These are phyloP conservation scores for Potorous gilbertii DNA, from an alignment of 2,797 vertebrate species.

Conservation along the genomic window DNA sequence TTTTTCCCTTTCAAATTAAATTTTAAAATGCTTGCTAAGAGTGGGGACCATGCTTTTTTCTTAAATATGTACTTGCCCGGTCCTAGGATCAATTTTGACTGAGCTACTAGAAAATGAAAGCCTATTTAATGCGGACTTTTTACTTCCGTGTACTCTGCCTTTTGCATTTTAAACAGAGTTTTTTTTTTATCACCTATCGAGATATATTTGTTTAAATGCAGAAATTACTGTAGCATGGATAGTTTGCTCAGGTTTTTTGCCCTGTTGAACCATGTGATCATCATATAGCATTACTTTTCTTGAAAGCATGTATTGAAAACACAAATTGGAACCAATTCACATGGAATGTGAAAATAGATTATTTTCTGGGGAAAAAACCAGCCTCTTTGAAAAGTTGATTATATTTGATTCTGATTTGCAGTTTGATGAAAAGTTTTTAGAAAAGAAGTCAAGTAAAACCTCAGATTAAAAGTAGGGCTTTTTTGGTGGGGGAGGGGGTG, in stretches of 20 bases:
- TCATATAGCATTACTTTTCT: slow-evolving; percentile 40
- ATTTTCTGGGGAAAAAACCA: slow-evolving; percentile 35
- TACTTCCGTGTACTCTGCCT: not conserved
- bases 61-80: not conserved
- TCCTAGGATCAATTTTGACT: not conserved
- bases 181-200: not conserved
- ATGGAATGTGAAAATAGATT: slow-evolving; percentile 29
- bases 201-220: not conserved
- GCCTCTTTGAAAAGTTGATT: slow-evolving; percentile 43
- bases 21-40: not conserved
- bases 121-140: not conserved
- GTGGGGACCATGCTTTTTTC: not conserved
- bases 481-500: not conserved
- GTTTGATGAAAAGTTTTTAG: slow-evolving; percentile 52
- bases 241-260: slow-evolving; percentile 25
- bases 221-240: not conserved
- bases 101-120: not conserved
- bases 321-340: slow-evolving; percentile 50
- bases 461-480: slow-evolving; percentile 65
- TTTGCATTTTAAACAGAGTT: not conserved
- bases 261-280: slow-evolving; percentile 25
- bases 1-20: not conserved
- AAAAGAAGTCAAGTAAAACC: slow-evolving; percentile 73
- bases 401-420: slow-evolving; percentile 27
- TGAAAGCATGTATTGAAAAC: slow-evolving; percentile 45